Conservation (phyloP, 2,797 vertebrate species). For the Allochrocebus solatus region DNA sequence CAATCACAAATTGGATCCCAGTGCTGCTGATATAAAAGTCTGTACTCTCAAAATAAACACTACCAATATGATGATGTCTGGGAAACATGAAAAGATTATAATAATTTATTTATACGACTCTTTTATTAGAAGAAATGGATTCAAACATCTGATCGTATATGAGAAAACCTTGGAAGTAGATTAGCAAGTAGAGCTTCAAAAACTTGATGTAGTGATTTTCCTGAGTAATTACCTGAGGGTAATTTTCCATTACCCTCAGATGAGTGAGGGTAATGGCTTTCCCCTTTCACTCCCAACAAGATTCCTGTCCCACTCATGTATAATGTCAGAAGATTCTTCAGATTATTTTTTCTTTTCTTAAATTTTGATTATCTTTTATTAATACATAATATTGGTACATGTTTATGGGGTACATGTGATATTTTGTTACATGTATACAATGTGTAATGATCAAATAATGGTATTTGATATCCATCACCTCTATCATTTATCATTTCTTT, state of each 20-base stretch:
- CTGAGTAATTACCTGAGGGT: not conserved
- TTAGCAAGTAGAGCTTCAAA: not conserved
- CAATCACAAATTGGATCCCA: not conserved
- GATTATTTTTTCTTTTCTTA: not conserved
- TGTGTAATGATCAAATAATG: not conserved
- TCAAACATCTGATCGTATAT: not conserved
- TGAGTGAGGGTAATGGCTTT: not conserved
- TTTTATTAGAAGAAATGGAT: not conserved
- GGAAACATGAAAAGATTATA: not conserved
- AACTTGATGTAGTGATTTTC: not conserved
- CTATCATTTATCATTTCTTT: too few relatives aligned
- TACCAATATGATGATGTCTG: not conserved
- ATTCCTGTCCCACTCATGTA: not conserved
- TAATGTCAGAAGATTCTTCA: not conserved
- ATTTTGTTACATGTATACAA: not conserved
- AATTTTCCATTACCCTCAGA: too few relatives aligned
- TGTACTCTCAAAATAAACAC: not conserved
- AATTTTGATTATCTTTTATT: not conserved
- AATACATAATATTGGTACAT: not conserved
- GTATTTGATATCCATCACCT: too few relatives aligned
- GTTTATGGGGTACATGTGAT: not conserved
- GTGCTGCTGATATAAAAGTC: not conserved
- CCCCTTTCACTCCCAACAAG: not conserved
- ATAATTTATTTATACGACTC: not conserved
- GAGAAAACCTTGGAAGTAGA: not conserved